These are phyloP conservation scores for Menura novaehollandiae DNA, from an alignment of 2,113 vertebrate genomes.

Conservation along the genomic window DNA sequence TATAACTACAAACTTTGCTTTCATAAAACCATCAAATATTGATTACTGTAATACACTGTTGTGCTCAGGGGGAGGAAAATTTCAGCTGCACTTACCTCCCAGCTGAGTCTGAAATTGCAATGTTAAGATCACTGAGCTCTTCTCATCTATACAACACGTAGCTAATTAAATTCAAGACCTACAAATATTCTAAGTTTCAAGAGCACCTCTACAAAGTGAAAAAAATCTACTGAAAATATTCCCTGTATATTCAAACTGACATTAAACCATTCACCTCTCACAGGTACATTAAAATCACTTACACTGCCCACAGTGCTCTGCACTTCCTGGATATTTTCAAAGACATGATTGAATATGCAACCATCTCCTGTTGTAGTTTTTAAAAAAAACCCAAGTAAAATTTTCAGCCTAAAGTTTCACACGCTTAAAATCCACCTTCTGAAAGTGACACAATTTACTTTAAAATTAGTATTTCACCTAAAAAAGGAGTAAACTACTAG, in stretches of 20 bases:
- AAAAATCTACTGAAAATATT: background rate
- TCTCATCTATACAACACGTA: background rate
- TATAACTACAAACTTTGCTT: background rate
- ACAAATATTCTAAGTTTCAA: conserved; percentile 8
- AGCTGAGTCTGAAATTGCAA: background rate
- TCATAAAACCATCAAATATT: background rate
- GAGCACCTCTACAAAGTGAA: background rate
- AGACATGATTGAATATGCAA: conserved; percentile 3
- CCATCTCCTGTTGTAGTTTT: background rate
- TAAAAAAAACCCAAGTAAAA: background rate
- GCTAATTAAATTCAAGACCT: background rate
- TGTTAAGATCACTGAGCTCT: background rate
- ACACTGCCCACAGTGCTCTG: background rate
- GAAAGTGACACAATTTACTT: conserved; percentile 6
- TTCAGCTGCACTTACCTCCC: background rate
- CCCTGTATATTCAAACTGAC: background rate
- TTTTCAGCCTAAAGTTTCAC: background rate
- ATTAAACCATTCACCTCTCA: background rate
- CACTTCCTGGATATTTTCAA: background rate
- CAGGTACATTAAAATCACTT: background rate
- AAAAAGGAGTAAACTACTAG: conserved; percentile 36
- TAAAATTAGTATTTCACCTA: conserved; percentile 7
- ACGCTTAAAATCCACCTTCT: background rate
- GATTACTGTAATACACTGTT: background rate
- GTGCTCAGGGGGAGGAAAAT: background rate